phyloP scores from a whole-genome alignment of 2,888 invertebrate genomes.

The Trilocha varians region DNA sequence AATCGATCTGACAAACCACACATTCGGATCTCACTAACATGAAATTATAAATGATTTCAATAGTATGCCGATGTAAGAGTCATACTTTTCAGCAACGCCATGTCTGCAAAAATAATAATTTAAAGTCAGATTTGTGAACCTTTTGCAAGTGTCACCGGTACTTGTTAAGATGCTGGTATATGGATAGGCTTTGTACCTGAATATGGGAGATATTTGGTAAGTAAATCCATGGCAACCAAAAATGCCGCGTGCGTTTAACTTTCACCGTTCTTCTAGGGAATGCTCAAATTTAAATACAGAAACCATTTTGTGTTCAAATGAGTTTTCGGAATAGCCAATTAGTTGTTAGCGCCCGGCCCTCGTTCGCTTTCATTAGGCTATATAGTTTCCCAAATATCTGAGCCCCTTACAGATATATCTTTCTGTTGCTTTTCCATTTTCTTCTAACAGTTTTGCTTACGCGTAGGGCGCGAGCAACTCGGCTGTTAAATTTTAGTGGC shows the following conservation, averaged over 20 bases:
- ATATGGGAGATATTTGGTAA: constrained; percentile 29
- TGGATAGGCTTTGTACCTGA: no score
- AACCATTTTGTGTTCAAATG: constrained; percentile 74
- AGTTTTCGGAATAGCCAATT: constrained; percentile 73
- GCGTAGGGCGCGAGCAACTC: constrained; percentile 42
- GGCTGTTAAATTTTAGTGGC: constrained; percentile 59
- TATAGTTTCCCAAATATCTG: constrained; percentile 72
- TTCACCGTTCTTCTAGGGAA: constrained; percentile 66
- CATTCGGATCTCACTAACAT: no score
- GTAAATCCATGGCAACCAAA: constrained; percentile 37
- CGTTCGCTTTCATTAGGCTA: constrained; percentile 72
- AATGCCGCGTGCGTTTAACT: constrained; percentile 62
- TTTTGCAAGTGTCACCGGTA: no score
- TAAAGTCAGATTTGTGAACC: no score
- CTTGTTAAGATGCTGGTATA: not conserved
- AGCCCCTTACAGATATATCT: constrained; percentile 67
- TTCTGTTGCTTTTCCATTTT: constrained; percentile 62
- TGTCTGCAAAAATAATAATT: no score
- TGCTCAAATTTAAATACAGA: constrained; percentile 72
- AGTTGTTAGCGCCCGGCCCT: constrained; percentile 72
- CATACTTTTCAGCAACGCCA: no score
- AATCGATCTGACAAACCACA: no score
- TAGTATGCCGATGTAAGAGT: no score
- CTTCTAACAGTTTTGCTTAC: constrained; percentile 55
- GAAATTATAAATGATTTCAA: no score